Percentiles rank a stretch among this genome's conserved stretches.
phyloP scores from a whole-genome alignment of 1,140 invertebrate species.

The Lepidostoma basale region DNA sequence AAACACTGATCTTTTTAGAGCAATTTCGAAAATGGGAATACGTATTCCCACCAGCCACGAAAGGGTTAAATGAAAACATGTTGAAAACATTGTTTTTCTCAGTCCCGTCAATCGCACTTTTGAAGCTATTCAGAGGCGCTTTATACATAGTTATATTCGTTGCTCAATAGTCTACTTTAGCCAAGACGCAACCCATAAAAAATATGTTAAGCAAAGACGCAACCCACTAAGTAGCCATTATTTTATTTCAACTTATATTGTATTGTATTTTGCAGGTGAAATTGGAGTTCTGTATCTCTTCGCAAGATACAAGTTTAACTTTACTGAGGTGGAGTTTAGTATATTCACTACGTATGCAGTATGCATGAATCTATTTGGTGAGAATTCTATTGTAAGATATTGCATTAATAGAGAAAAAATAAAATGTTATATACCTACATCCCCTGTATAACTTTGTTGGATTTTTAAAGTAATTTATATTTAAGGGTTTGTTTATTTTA shows the following conservation, averaged over 20 bases:
- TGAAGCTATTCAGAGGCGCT: neutral
- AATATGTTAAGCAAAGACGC: neutral
- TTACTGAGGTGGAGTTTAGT: slow-evolving; percentile 54
- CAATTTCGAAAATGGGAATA: too few relatives aligned
- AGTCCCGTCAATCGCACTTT: neutral
- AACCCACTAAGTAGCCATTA: neutral
- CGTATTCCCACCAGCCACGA: too few relatives aligned
- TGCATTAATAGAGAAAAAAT: too few relatives aligned
- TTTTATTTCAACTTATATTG: neutral
- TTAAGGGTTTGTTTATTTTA: neutral
- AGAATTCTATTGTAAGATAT: slow-evolving; percentile 17
- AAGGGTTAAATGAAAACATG: too few relatives aligned
- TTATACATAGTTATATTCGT: neutral
- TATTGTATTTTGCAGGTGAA: slow-evolving; percentile 48
- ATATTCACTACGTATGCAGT: slow-evolving; percentile 54
- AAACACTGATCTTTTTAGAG: too few relatives aligned
- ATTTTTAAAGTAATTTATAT: too few relatives aligned
- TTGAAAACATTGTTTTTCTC: neutral
- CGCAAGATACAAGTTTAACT: slow-evolving; percentile 52
- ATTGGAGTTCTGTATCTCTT: slow-evolving; percentile 51
- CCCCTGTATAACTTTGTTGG: too few relatives aligned
- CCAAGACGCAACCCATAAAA: neutral
- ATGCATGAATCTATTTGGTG: slow-evolving; percentile 54
- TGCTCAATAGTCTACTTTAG: neutral
- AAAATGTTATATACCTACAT: too few relatives aligned